A percentile compares a stretch with the other conserved stretches of the same genome.
phyloP scores from a whole-genome alignment of 2,888 invertebrate species.

The Phrixothrix hirtus region DNA sequence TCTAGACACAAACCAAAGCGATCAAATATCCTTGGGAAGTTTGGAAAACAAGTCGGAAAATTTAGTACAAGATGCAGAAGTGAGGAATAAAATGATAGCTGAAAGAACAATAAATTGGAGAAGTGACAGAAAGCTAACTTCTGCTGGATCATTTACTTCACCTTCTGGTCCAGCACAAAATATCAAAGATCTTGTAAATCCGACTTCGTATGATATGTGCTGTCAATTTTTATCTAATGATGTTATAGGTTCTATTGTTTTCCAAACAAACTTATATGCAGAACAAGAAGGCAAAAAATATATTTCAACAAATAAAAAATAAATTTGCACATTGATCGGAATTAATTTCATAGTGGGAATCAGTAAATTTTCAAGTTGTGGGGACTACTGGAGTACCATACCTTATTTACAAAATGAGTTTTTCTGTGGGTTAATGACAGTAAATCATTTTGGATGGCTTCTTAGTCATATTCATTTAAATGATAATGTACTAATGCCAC shows the following conservation, averaged over 20 bases:
- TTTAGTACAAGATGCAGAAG: too few species aligned
- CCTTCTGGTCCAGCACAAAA: neutral
- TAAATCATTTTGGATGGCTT: too few species aligned
- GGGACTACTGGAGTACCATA: constrained; percentile 3
- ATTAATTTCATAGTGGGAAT: constrained; percentile 3
- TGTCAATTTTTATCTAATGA: constrained; percentile 1
- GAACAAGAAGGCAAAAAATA: constrained; percentile 1
- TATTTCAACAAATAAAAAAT: constrained; percentile 1
- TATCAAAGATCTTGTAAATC: constrained; percentile 1
- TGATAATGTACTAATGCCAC: too few species aligned
- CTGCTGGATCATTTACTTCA: too few species aligned
- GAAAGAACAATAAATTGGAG: too few species aligned
- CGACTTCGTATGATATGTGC: constrained; percentile 4
- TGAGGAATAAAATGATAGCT: too few species aligned
- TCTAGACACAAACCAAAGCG: too few species aligned
- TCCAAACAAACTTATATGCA: constrained; percentile 1
- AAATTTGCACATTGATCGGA: constrained; percentile 2
- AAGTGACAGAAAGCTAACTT: too few species aligned
- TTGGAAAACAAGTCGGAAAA: too few species aligned
- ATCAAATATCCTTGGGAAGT: too few species aligned
- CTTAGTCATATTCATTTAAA: constrained; percentile 1
- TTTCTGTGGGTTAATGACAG: too few species aligned
- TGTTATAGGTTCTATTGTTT: neutral
- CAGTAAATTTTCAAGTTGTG: neutral
- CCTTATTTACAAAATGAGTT: constrained; percentile 1